Conservation (phyloP, 2,113 vertebrate species). For the Psammodynastes pulverulentus region DNA sequence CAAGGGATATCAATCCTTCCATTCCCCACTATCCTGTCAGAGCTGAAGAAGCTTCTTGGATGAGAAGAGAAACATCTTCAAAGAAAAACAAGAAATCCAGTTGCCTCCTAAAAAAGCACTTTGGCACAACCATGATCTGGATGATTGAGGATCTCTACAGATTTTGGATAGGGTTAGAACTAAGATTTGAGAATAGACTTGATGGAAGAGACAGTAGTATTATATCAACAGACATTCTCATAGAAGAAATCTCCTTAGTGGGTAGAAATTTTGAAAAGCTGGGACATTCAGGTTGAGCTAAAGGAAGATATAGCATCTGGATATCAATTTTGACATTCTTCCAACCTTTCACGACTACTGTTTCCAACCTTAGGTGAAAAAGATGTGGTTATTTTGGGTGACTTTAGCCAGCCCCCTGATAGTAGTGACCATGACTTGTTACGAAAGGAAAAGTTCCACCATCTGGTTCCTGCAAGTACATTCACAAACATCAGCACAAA, state of each 20-base stretch:
- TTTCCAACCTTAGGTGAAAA: constrained; percentile 76
- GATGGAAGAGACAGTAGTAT: no score
- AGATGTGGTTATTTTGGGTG: constrained; percentile 84
- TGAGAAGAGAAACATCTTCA: no score
- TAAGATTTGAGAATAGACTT: neutral
- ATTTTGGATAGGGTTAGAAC: neutral
- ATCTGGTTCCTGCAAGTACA: constrained; percentile 76
- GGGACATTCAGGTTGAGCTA: neutral
- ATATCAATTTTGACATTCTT: neutral
- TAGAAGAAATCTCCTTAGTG: no score
- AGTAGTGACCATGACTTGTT: constrained; percentile 79
- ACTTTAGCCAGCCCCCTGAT: constrained; percentile 84
- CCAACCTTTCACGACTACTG: neutral
- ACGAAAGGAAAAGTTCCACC: constrained; percentile 84
- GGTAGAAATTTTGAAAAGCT: neutral
- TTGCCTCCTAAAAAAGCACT: no score
- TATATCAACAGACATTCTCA: neutral
- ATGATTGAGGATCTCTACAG: no score
- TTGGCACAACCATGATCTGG: no score
- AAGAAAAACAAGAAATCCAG: no score
- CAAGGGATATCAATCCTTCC: no score
- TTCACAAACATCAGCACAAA: constrained; percentile 96
- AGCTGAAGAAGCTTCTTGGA: no score
- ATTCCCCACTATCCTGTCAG: no score
- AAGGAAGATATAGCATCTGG: neutral